Base-by-base conservation (phyloP, 2,113 vertebrate genomes). In the Ictidomys tridecemlineatus region DNA sequence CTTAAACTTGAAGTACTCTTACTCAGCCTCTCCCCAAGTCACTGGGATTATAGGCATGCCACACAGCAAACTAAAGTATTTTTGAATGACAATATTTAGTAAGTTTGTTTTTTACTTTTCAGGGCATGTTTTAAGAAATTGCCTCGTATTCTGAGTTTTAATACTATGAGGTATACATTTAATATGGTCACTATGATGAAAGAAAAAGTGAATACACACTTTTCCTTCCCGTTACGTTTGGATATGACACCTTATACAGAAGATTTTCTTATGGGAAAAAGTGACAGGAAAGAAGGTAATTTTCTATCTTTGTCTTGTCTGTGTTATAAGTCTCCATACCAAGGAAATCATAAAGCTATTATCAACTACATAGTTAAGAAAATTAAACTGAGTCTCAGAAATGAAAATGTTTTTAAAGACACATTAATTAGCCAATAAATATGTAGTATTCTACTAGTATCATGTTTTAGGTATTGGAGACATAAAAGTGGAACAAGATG, bases 131-230 rank as follows among this genome's bases (percentile, higher is more conserved):
- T 99, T 98, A 99, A 99, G 98, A 99, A 99, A 98, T 99, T 99
- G 76, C 99, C 99, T 37, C 99, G 99, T 63, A 99, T 99, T 98
- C 98, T 99, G 98, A 99, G 99, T 98, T 99, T 99, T 98, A 99
- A 99, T 99, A 99, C 99, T 93, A 99, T 99, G 99, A 99, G 99
- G 34, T 99, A 99, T 69, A 99, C 99, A 6, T 99, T 99, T 98
- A 99, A 99, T 99, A 99, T 99, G 99, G 99, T 99, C 97, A 99
- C 99, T 34, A 99, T 99, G 99, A 99, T 99, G 99, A 99, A 99
- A 98, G 99, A 99, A 96, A 99, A 99, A 97, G 99, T 99, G 98
- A 99, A 99, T 97, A 99, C 99, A 0, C 99, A 99, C 98, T 99
- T 99, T 98, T 99, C 99, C 48, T 99, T 99, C 97, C 99, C 99